Conservation (phyloP, 2,888 invertebrate species). For the Heliconius ethilla region DNA sequence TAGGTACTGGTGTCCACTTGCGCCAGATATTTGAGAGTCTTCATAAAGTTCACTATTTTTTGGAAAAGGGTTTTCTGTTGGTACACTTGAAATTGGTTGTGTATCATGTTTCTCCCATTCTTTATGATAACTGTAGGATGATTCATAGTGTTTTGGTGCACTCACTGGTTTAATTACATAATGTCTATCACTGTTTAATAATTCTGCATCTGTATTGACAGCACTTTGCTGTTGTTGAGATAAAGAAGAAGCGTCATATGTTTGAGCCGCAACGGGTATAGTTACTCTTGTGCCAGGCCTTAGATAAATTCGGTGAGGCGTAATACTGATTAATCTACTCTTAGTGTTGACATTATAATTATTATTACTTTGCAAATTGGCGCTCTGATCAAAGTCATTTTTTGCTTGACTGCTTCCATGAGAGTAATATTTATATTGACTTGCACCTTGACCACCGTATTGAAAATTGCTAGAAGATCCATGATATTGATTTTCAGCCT, state of each 20-base stretch:
- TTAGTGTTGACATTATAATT: conserved; percentile 52
- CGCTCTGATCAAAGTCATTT: conserved; percentile 48
- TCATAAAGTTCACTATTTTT: conserved; percentile 65
- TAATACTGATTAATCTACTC: conserved; percentile 53
- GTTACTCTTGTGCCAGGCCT: conserved; percentile 65
- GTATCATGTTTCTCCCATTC: conserved; percentile 75
- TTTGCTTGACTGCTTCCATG: conserved; percentile 57
- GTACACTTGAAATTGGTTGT: conserved; percentile 53
- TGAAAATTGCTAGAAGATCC: conserved; percentile 50
- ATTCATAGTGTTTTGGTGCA: conserved; percentile 66
- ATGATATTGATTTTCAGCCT: conserved; percentile 52
- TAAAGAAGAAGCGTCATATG: conserved; percentile 48
- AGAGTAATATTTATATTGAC: conserved; percentile 53
- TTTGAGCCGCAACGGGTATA: conserved; percentile 62
- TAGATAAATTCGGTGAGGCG: conserved; percentile 63
- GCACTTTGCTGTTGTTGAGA: conserved; percentile 57
- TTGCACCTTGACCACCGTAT: conserved; percentile 51
- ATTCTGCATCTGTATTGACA: conserved; percentile 61
- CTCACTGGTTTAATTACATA: conserved; percentile 51
- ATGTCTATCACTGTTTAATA: conserved; percentile 51
- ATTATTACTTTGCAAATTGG: conserved; percentile 48
- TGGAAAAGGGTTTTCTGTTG: conserved; percentile 58
- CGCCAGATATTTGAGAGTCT: conserved; percentile 52
- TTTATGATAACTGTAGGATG: conserved; percentile 71
- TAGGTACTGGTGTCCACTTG: conserved; percentile 49